Base-by-base conservation (phyloP, 2,888 invertebrate species). In the Erebia palarica region DNA sequence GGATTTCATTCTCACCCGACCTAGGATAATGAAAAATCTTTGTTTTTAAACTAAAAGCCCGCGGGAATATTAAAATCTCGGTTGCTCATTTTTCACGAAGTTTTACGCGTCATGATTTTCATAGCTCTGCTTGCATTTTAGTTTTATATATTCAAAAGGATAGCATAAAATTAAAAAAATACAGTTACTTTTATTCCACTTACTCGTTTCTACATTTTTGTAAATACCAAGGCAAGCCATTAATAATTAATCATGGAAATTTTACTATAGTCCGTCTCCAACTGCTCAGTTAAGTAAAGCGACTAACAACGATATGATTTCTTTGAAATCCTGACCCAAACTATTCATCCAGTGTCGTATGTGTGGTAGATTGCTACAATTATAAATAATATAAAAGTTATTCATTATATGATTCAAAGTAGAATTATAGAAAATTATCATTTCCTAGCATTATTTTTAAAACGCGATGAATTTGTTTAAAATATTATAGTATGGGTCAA, bases 11-110 rank as follows among this genome's bases (percentile, higher is more conserved):
- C 47, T 59, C 67, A 58, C 58, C 67, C 67, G 67, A 67, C 67
- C 67, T 59, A 67, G 67, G 67, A 67, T 67, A 67, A 67, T 67
- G 67, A 67, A 59, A 67, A 67, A 67, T 67, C 67, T 67, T 67
- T 67, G 67, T 59, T 67, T 65, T 65, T 65, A 65, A 65, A 65
- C 65, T 67, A 59, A 67, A 70, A 67, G 59, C 67, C 67, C 59
- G 58, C 67, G 58, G 67, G 65, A 44, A 65, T 65, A 65, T 65
- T 65, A 67, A 67, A 67, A 67, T 67, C 59, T 59, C 67, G 49
- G 55, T 65, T 65, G 67, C 58, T 67, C 67, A 67, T 67, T 67
- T 67, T 67, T 67, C 67, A 67, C 59, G 13, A 49, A 59, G 60
- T 65, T 55, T 57, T 65, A 65, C 42, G 65, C 55, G 65, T 65